phyloP scores from a whole-genome alignment of 2,888 invertebrate species.

The Xestia rhomboidea region DNA sequence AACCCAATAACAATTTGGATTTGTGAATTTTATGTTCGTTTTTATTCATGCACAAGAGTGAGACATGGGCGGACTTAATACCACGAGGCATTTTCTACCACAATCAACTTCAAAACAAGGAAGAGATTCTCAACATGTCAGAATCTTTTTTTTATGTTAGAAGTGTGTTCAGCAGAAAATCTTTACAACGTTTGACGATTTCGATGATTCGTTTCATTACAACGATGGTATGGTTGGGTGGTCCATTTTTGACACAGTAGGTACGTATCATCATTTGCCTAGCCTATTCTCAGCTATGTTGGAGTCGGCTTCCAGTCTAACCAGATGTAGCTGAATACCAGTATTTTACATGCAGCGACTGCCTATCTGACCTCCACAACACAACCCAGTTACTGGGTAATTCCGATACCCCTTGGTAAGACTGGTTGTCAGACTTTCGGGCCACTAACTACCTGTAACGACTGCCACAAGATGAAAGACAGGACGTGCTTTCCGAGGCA shows the following conservation, averaged over 20 bases:
- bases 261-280: background rate
- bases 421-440: background rate
- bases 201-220: background rate
- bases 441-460: no score
- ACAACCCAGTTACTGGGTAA: background rate
- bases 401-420: background rate
- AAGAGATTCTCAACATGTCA: no score
- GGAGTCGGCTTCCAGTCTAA: background rate
- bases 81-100: no score
- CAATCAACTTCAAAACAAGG: no score
- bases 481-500: no score
- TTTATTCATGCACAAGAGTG: no score
- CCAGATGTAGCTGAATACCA: background rate
- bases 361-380: background rate
- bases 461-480: no score
- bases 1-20: no score
- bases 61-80: no score
- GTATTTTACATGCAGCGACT: background rate
- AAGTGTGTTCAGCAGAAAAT: background rate
- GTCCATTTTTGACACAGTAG: background rate
- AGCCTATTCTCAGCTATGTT: background rate
- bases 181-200: background rate
- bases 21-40: no score
- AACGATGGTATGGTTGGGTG: background rate
- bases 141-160: no score